These are phyloP conservation scores for Synergus laeviventris DNA, from an alignment of 2,888 invertebrate species.

Conservation along the genomic window DNA sequence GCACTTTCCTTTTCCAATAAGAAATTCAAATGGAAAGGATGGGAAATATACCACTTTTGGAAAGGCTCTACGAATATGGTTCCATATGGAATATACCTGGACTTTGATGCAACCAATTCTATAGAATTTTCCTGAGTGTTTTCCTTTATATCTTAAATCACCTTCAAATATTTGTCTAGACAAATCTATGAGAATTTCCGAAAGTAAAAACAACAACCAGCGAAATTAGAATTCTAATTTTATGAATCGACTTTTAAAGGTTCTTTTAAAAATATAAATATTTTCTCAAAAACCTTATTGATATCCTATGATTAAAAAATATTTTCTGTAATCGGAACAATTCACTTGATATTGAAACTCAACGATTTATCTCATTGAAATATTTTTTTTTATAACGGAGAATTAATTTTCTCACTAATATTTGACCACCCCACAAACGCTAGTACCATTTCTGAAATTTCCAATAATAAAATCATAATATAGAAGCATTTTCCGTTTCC, in stretches of 20 bases:
- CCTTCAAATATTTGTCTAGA: neutral
- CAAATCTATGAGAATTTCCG: neutral
- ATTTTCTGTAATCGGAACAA: neutral
- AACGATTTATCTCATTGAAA: neutral
- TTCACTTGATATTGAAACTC: neutral
- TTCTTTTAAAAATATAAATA: neutral
- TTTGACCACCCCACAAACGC: neutral
- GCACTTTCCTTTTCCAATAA: neutral
- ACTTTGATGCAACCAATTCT: neutral
- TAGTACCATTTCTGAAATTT: slow-evolving; percentile 4
- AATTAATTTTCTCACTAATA: neutral
- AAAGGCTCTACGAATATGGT: no score
- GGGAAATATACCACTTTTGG: no score
- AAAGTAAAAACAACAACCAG: neutral
- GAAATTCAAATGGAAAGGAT: neutral
- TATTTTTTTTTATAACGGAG: neutral
- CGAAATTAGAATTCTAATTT: neutral
- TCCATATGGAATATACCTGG: neutral
- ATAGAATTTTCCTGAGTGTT: neutral
- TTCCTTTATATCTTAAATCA: slow-evolving; percentile 1
- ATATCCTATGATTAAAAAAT: neutral
- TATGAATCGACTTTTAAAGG: neutral
- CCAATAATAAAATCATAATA: slow-evolving; percentile 30
- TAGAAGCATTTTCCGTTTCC: slow-evolving; percentile 31
- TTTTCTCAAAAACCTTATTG: neutral